phyloP scores from a whole-genome alignment of 2,113 vertebrate genomes.

The Tachuris rubrigastra region DNA sequence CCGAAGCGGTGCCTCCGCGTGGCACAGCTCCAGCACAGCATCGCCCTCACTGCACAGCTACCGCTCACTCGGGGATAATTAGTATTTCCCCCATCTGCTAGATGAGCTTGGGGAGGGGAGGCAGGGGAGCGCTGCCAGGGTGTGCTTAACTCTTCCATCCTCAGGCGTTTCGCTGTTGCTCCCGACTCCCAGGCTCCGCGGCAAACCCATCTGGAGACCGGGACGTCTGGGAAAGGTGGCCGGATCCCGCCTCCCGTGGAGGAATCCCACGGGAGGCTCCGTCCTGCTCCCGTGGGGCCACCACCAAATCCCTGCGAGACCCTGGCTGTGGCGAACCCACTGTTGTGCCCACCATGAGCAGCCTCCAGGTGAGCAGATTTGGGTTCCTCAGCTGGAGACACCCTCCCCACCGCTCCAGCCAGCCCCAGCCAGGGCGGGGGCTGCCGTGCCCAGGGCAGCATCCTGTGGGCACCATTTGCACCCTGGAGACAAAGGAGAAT shows the following conservation, averaged over 20 bases:
- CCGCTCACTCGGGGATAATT: constrained; percentile 33
- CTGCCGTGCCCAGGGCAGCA: background rate
- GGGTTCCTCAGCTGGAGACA: background rate
- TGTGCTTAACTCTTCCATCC: constrained; percentile 40
- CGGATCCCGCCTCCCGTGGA: background rate
- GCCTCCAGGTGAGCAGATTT: background rate
- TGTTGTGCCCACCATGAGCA: fast-evolving
- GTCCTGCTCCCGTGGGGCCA: fast-evolving
- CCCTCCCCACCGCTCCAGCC: background rate
- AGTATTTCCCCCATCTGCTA: constrained; percentile 60
- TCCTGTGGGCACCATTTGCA: fast-evolving
- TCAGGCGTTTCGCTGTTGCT: background rate
- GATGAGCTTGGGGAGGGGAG: constrained; percentile 5
- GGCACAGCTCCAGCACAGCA: constrained; percentile 22
- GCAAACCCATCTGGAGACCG: background rate
- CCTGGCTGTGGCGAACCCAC: fast-evolving
- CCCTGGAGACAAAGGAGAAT: background rate
- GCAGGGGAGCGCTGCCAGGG: constrained; percentile 7
- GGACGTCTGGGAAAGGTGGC: background rate
- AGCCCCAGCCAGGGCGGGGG: background rate
- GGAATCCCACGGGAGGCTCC: background rate
- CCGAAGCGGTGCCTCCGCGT: fast-evolving
- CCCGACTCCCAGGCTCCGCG: fast-evolving
- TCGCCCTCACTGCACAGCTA: background rate
- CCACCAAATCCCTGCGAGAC: background rate